phyloP scores from a whole-genome alignment of 2,888 invertebrate genomes.

The Drosophila mercatorum region DNA sequence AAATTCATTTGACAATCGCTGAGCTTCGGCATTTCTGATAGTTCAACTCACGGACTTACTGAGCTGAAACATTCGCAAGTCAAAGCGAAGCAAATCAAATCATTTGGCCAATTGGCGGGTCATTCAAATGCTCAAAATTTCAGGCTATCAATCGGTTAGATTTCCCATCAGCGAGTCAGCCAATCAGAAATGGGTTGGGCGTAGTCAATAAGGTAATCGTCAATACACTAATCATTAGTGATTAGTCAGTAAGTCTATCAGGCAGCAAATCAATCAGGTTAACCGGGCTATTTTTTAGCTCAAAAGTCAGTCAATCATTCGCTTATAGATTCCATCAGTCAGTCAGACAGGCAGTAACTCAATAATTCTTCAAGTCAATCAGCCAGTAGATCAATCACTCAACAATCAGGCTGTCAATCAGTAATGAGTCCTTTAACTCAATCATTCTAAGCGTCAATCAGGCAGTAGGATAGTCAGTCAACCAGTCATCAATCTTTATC shows the following conservation, averaged over 20 bases:
- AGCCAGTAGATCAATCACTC: too few relatives aligned
- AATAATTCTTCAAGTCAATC: too few relatives aligned
- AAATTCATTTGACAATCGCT: constrained; percentile 8
- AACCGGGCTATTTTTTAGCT: too few relatives aligned
- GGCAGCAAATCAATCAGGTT: not conserved
- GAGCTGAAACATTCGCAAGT: not conserved
- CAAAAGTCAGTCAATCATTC: too few relatives aligned
- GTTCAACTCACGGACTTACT: not conserved
- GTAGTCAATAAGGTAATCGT: not conserved
- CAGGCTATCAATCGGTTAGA: not conserved
- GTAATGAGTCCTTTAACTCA: too few relatives aligned
- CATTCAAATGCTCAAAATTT: not conserved
- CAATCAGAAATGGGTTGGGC: not conserved
- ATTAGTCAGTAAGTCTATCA: not conserved
- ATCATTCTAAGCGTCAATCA: too few relatives aligned
- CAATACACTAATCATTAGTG: not conserved
- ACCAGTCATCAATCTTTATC: too few relatives aligned
- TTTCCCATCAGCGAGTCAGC: not conserved
- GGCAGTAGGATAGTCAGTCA: too few relatives aligned
- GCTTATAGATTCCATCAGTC: too few relatives aligned
- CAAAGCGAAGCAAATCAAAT: not conserved
- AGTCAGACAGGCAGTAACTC: too few relatives aligned
- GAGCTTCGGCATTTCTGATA: not conserved
- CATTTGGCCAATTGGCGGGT: not conserved
- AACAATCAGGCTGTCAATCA: too few relatives aligned